Evolutionary conservation across 2,888 invertebrate species (phyloP), one percentile per base, ranked within the genome.

Genomic region (Zaprionus obscuricornis): DNA sequence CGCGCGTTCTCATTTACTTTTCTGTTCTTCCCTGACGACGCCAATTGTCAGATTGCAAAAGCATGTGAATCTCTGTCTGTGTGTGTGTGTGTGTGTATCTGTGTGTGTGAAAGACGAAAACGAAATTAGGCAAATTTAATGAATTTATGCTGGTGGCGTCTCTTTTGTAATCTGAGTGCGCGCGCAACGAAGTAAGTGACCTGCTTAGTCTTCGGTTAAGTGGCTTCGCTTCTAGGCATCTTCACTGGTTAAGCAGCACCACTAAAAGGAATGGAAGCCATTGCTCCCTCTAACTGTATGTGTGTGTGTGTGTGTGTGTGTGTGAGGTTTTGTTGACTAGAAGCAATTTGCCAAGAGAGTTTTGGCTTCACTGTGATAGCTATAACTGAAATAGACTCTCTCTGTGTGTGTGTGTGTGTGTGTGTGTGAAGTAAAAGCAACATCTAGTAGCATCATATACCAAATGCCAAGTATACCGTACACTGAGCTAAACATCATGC

Each of bases 71-170:
- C 18, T 18, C 18, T 43, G 36, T 27, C 20, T 34, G 29, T 5
- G 49, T 10, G 18, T 51, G 33, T 37, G 55, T 36, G 11, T 42
- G 20, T 40, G 33, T 17, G 4, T 18, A 29, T 51, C 27, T 45
- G 50, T 49, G 29, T 39, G 64, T 14, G 46, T 56, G 65, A 59
- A 47, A 59, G 58, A 47, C 60, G 50, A 56, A 67, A 77, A 70
- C 78, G 72, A 86, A 85, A 83, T 86, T 86, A 86, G 76, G 75
- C 74, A 85, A 79, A 86, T 86, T 86, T 83, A 83, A 83, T 83
- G 87, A 83, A 85, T 86, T 83, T 86, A 77, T 85, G 82, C 86
- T 83, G 86, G 83, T 82, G 86, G 82, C 79, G 73, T 85, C 66
- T 68, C 81, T 50, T 81, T 81, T 81, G 86, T 81, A 86, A 84